Evolutionary conservation across 2,113 vertebrate genomes (phyloP).

Genomic region (Brachyhypopomus occidentalis): DNA sequence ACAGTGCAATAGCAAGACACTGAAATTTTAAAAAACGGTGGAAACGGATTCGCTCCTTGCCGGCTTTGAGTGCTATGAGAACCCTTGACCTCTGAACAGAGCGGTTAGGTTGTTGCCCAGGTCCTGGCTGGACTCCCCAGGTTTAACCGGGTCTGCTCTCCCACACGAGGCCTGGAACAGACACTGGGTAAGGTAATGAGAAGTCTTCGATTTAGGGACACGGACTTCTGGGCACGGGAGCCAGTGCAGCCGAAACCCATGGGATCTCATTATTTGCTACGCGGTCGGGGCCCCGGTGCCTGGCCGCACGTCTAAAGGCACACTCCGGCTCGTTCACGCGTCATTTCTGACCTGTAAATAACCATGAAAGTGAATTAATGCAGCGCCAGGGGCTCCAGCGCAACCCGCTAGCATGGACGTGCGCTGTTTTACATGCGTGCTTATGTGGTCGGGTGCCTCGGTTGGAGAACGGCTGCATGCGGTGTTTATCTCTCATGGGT

Average conservation of each 20-base stretch:
- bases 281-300: conserved; percentile 22
- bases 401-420: conserved; percentile 10
- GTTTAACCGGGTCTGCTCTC: conserved; percentile 23
- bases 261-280: conserved; percentile 51
- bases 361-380: conserved; percentile 55
- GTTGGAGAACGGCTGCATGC: conserved; percentile 13
- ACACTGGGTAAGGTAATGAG: conserved; percentile 43
- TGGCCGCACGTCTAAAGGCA: conserved; percentile 39
- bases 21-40: conserved; percentile 25
- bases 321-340: conserved; percentile 44
- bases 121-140: neutral
- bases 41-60: neutral
- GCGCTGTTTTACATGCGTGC: conserved; percentile 40
- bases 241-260: conserved; percentile 32
- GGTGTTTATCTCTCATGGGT: conserved; percentile 25
- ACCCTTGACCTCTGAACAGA: conserved; percentile 25
- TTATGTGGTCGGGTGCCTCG: neutral
- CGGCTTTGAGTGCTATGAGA: conserved; percentile 26
- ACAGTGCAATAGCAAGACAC: conserved; percentile 23
- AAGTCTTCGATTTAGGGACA: conserved; percentile 37
- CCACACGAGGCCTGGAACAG: conserved; percentile 5
- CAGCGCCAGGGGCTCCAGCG: conserved; percentile 37
- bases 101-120: conserved; percentile 19
- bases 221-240: conserved; percentile 21
- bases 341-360: conserved; percentile 54